A percentile compares a stretch with the other conserved stretches of the same genome.
These are phyloP conservation scores for Suricata suricatta DNA, from an alignment of 2,113 vertebrate genomes.

Conservation along the genomic window DNA sequence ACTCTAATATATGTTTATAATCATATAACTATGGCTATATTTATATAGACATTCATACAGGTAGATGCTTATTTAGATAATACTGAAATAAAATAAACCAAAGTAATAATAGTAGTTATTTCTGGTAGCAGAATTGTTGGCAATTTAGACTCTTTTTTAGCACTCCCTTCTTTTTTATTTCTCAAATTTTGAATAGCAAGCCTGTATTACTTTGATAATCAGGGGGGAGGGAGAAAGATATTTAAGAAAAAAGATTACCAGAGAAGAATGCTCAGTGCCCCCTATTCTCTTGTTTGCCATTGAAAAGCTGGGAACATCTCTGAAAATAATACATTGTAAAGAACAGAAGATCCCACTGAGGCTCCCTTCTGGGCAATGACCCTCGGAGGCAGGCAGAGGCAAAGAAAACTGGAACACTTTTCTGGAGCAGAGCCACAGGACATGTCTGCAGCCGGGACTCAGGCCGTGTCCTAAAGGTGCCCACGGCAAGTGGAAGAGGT, in stretches of 20 bases:
- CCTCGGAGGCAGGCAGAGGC: not conserved
- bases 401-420: constrained; percentile 14
- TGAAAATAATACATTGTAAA: constrained; percentile 54
- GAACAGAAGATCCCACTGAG: constrained; percentile 2
- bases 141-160: constrained; percentile 15
- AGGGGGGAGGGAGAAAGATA: not conserved
- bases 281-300: constrained; percentile 9
- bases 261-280: not conserved
- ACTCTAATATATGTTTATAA: not conserved
- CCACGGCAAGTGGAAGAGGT: not conserved
- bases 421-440: constrained; percentile 14
- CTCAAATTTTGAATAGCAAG: not conserved
- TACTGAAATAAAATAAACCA: not conserved
- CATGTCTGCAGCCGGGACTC: not conserved
- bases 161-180: not conserved
- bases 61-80: not conserved
- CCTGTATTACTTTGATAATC: not conserved
- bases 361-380: not conserved
- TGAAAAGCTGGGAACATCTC: constrained; percentile 45
- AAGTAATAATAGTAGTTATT: constrained; percentile 5
- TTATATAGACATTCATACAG: not conserved
- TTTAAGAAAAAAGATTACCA: not conserved
- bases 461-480: not conserved
- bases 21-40: not conserved
- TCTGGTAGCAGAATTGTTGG: not conserved